Evolutionary conservation across 2,113 vertebrate genomes (phyloP).

Genomic region (Triplophysa rosa): DNA sequence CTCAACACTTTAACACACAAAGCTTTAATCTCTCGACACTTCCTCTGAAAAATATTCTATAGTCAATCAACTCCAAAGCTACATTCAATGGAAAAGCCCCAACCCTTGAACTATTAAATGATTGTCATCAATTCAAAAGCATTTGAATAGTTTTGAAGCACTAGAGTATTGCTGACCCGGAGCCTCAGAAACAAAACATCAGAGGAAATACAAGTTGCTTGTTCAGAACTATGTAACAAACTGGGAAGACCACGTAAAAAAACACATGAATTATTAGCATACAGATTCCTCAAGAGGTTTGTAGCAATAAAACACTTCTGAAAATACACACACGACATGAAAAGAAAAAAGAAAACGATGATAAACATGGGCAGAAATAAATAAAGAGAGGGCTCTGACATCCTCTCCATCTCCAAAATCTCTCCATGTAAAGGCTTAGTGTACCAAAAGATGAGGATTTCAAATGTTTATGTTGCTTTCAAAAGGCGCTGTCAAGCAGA

Average conservation of each 20-base stretch:
- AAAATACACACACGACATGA: not conserved
- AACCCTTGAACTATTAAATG: not conserved
- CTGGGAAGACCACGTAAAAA: not conserved
- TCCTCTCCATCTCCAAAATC: too few relatives aligned
- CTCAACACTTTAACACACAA: not conserved
- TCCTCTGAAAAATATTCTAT: conserved; percentile 12
- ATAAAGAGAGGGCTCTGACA: not conserved
- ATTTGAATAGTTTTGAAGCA: not conserved
- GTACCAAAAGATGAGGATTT: too few relatives aligned
- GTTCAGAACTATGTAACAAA: not conserved
- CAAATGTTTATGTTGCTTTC: too few relatives aligned
- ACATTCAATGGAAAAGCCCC: conserved; percentile 35
- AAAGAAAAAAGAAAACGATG: not conserved
- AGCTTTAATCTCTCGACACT: not conserved
- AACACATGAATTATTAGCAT: not conserved
- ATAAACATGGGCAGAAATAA: too few relatives aligned
- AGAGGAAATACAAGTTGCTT: not conserved
- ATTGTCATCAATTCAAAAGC: conserved; percentile 4
- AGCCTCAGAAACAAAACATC: not conserved
- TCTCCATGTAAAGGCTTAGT: too few relatives aligned
- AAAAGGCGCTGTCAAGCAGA: too few relatives aligned
- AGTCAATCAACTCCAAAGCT: not conserved
- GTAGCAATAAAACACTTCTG: not conserved
- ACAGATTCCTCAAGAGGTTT: too few relatives aligned
- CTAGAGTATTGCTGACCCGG: not conserved